phyloP scores from a whole-genome alignment of 1,140 invertebrate genomes.

The Megathymus violae region DNA sequence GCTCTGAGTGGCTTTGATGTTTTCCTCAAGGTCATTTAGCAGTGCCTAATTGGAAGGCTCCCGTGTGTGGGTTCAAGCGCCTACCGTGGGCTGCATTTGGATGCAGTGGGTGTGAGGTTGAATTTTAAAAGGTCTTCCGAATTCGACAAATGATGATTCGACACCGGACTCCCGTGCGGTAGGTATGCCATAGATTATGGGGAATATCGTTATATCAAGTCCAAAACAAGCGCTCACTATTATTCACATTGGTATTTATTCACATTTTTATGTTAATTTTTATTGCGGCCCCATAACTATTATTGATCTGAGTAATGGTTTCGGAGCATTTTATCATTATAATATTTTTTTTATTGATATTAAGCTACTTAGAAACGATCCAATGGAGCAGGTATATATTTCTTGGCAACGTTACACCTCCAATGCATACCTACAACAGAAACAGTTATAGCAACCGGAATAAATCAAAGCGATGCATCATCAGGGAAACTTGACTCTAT shows the following conservation, averaged over 20 bases:
- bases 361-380: too few relatives aligned
- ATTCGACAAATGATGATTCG: background rate
- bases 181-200: background rate
- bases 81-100: background rate
- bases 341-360: too few relatives aligned
- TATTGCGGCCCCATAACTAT: background rate
- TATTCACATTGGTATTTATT: background rate
- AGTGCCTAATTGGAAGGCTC: slow-evolving; percentile 14
- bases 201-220: background rate
- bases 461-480: too few relatives aligned
- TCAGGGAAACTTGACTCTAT: too few relatives aligned
- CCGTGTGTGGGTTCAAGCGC: background rate
- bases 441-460: too few relatives aligned
- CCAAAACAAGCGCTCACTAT: background rate
- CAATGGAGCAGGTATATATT: too few relatives aligned
- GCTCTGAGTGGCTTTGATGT: slow-evolving; percentile 15
- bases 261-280: background rate
- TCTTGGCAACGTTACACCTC: too few relatives aligned
- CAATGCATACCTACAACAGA: too few relatives aligned
- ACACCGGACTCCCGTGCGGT: background rate
- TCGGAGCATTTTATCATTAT: too few relatives aligned
- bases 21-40: slow-evolving; percentile 9
- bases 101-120: slow-evolving; percentile 2
- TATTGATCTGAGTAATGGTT: background rate
- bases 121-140: background rate